phyloP scores from a whole-genome alignment of 1,140 invertebrate genomes.

The Neodiprion virginianus region DNA sequence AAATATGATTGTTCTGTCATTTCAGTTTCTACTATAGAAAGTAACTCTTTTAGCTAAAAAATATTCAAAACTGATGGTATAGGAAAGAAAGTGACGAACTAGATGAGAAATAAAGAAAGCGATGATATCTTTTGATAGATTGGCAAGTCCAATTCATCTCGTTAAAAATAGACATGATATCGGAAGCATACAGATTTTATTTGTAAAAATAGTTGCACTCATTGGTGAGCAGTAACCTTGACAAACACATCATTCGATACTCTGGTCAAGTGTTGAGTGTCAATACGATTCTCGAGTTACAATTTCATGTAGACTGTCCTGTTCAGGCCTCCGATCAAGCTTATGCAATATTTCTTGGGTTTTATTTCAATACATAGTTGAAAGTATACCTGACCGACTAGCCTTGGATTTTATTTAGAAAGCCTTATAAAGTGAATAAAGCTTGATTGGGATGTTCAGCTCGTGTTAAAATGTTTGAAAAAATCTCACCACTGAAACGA shows the following conservation, averaged over 20 bases:
- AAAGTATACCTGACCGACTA: background rate
- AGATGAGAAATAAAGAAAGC: background rate
- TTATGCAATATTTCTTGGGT: conserved; percentile 3
- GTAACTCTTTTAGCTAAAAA: background rate
- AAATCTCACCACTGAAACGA: conserved; percentile 76
- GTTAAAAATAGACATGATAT: too few species aligned
- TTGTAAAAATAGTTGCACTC: too few species aligned
- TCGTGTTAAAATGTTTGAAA: too few species aligned
- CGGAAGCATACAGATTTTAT: too few species aligned
- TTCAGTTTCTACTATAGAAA: background rate
- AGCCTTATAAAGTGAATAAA: conserved; percentile 9
- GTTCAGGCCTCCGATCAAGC: background rate
- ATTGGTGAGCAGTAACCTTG: background rate
- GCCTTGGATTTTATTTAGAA: background rate
- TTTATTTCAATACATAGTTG: background rate
- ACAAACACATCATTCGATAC: background rate
- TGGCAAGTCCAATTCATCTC: too few species aligned
- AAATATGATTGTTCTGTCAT: too few species aligned
- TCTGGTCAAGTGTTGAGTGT: background rate
- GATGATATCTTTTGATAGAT: too few species aligned
- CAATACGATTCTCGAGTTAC: conserved; percentile 12
- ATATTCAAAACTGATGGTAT: background rate
- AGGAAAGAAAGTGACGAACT: background rate
- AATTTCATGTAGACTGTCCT: background rate
- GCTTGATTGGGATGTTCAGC: too few species aligned